A percentile compares a stretch with the other conserved stretches of the same genome.
phyloP scores from a whole-genome alignment of 2,113 vertebrate genomes.

The Austrofundulus limnaeus region DNA sequence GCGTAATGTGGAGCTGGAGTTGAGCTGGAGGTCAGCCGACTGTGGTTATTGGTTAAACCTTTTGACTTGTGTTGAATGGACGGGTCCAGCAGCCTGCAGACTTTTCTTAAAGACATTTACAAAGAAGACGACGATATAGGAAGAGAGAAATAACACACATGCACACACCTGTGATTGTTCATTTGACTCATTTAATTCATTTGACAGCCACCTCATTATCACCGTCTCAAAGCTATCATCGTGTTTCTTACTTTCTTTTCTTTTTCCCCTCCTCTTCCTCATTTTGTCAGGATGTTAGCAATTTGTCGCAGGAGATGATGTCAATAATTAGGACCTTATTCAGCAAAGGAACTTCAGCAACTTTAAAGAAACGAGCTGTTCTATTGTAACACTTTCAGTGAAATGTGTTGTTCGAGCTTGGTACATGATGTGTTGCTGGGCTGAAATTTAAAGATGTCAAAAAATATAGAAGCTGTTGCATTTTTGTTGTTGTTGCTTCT shows the following conservation, averaged over 20 bases:
- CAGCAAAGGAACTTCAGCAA: neutral
- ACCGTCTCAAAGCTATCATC: constrained; percentile 31
- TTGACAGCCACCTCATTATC: constrained; percentile 43
- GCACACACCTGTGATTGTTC: constrained; percentile 13
- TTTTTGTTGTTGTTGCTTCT: neutral
- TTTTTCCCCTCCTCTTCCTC: neutral
- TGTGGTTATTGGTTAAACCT: constrained; percentile 21
- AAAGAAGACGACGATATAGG: neutral
- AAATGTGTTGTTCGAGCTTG: constrained; percentile 3
- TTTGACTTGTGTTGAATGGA: constrained; percentile 6
- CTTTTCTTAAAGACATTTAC: constrained; percentile 28
- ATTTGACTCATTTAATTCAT: constrained; percentile 48
- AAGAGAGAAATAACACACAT: constrained; percentile 17
- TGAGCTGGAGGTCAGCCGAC: constrained; percentile 18
- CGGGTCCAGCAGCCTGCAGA: constrained; percentile 10
- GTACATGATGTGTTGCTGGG: no score
- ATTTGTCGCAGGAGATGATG: constrained; percentile 43
- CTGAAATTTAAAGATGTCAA: neutral
- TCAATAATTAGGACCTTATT: constrained; percentile 8
- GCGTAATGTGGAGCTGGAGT: neutral
- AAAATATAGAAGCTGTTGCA: no score
- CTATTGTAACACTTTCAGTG: neutral
- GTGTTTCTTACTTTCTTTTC: constrained; percentile 2
- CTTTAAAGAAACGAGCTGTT: neutral
- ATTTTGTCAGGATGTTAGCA: constrained; percentile 26